Base-by-base conservation (phyloP, 2,113 vertebrate genomes). In the Xyliphius kryptos region DNA sequence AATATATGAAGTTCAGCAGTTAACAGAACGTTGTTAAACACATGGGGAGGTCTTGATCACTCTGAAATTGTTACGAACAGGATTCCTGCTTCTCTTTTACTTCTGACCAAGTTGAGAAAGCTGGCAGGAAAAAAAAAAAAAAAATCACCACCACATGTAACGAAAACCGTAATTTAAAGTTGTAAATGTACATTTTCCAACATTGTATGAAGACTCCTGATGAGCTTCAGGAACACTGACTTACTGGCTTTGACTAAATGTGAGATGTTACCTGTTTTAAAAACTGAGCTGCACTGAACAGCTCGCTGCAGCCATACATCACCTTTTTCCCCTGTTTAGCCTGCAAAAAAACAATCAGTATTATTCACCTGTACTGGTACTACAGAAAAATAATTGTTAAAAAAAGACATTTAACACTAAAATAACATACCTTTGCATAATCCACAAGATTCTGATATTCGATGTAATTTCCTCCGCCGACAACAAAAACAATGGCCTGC, bases 371-470 rank as follows among this genome's bases (percentile, higher is more conserved):
- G 4, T 32, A 32, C 7, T 32, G 26, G 26, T 32, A 32, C 7
- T 32, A 1, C 26, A 32, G 1, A 32, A 32, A 32, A 32, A 32
- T 32, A 32, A 32, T 32, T 5, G 7, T 32, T 4, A 37, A n/a
- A 57, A 56, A 9, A 62, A 41, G 10, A 41, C 10, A 1, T 7
- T 41, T 3, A 12, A 10, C 6, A 41, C 2, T 11, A 41, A 41
- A 6, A 46, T n/a, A 41, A 47, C 48, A 38, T 86, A 92, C 96
- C 92, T 94, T 99, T 69, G 91, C 72, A 73, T 97, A 99, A 84
- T 99, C 96, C 64, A 91, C 86, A 72, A 99, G 89, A 81, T 99
- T 99, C 79, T 99, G 96, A 78, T 99, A 99, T 74, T 99, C 96
- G 52, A 97, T 97, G 72, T 95, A 99, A 84, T 98, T 99, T 72